phyloP scores from a whole-genome alignment of 2,113 vertebrate species.

The Blennius ocellaris region DNA sequence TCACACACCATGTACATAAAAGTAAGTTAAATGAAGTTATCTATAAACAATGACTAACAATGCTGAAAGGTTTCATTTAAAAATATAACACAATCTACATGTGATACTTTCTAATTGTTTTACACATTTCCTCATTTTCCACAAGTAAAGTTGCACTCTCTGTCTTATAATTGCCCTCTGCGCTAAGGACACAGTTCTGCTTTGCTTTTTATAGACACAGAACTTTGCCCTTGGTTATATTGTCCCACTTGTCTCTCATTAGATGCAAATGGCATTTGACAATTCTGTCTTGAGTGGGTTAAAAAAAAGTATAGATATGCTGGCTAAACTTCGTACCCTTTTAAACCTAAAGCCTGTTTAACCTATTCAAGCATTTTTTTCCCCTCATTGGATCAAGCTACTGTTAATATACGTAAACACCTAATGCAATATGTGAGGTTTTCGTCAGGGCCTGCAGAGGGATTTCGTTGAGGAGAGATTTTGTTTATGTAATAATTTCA shows the following conservation, averaged over 20 bases:
- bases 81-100: not conserved
- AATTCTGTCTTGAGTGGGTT: slow-evolving; percentile 45
- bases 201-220: slow-evolving; percentile 49
- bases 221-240: slow-evolving; percentile 54
- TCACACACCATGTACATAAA: too few relatives aligned
- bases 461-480: not conserved
- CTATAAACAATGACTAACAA: too few relatives aligned
- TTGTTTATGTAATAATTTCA: not conserved
- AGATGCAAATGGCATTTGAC: slow-evolving; percentile 60
- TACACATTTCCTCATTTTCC: slow-evolving; percentile 1
- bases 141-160: slow-evolving; percentile 6
- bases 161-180: slow-evolving; percentile 44
- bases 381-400: not conserved
- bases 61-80: too few relatives aligned
- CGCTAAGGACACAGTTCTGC: slow-evolving; percentile 30
- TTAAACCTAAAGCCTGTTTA: slow-evolving; percentile 5
- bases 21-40: too few relatives aligned
- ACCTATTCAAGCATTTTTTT: not conserved
- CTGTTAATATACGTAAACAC: not conserved
- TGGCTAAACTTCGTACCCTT: slow-evolving; percentile 2
- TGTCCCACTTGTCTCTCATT: slow-evolving; percentile 60
- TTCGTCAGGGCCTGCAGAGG: not conserved
- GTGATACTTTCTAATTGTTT: not conserved
- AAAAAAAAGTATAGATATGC: slow-evolving; percentile 17
- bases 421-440: not conserved